phyloP scores from a whole-genome alignment of 2,888 invertebrate species.

The Carabus problematicus region DNA sequence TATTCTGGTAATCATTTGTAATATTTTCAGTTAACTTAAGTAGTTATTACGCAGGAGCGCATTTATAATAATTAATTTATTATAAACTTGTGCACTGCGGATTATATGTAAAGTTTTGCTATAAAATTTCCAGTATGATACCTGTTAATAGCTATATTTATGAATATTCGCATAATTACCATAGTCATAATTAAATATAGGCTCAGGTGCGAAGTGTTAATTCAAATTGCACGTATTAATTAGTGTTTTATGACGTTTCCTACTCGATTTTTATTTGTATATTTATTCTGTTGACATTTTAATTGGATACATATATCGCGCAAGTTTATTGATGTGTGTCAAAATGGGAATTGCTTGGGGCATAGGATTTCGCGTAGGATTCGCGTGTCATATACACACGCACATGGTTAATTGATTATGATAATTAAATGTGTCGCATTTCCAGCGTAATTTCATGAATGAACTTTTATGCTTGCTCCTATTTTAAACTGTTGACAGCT shows the following conservation, averaged over 20 bases:
- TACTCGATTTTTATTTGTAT: constrained; percentile 20
- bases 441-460: neutral
- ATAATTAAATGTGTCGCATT: neutral
- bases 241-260: constrained; percentile 34
- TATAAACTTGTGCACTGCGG: no score
- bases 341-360: constrained; percentile 1
- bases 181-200: constrained; percentile 28
- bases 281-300: constrained; percentile 38
- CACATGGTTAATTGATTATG: constrained; percentile 1
- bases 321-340: constrained; percentile 37
- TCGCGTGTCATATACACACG: neutral
- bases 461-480: no score
- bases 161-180: constrained; percentile 32
- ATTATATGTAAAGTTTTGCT: no score
- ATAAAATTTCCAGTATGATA: no score
- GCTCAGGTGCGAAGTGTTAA: constrained; percentile 36
- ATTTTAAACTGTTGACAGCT: no score
- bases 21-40: no score
- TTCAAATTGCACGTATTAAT: constrained; percentile 30
- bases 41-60: no score
- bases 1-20: no score
- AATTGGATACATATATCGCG: constrained; percentile 36
- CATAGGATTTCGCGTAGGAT: constrained; percentile 5
- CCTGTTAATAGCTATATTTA: neutral
- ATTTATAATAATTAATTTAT: no score